Evolutionary conservation across 92 coral and sea anemone genomes (phyloP), one percentile per base, ranked within the genome.

Genomic region (Porites cylindrica): DNA sequence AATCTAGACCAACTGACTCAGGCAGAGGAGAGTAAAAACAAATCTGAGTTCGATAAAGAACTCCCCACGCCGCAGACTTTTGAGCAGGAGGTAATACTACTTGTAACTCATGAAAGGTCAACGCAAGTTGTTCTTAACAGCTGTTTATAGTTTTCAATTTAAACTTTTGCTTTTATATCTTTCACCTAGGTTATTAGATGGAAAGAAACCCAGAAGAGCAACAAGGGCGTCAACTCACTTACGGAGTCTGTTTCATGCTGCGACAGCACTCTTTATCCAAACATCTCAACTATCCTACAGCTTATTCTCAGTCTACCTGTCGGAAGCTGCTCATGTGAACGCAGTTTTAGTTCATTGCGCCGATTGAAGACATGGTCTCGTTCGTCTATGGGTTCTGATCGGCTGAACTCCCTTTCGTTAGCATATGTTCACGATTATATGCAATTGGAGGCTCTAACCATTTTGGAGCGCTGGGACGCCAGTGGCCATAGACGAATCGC

Each of bases 221-320:
- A 24, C 26, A 24, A 24, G 26, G 26, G 26, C 26, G 26, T 24
- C 26, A 24, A 24, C 26, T 24, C 26, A 24, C 26, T 24, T 24
- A 24, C 26, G 26, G 26, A 24, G 7, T 54, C 80, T 20, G 85
- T 75, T 38, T 50, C 51, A 24, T 26, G 51, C 65, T 87, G 85
- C 80, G 66, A 71, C 54, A 78, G 72, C 52, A 58, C 51, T 16
- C 52, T 63, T 32, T 85, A 71, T 77, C 84, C 78, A 71, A 85
- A 85, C 77, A 85, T 67, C 58, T 85, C 84, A 43, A 77, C 76
- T 73, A 78, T 68, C 69, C 58, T 81, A 59, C 85, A 81, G 54
- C 66, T 68, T 47, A 21, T 77, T 38, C 82, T 77, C 23, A 56
- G 8, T 52, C 82, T 77, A 18, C 69, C 82, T 16, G 68, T 77